These are phyloP conservation scores for Platerodrilus igneus DNA, from an alignment of 2,888 invertebrate species.

Conservation along the genomic window DNA sequence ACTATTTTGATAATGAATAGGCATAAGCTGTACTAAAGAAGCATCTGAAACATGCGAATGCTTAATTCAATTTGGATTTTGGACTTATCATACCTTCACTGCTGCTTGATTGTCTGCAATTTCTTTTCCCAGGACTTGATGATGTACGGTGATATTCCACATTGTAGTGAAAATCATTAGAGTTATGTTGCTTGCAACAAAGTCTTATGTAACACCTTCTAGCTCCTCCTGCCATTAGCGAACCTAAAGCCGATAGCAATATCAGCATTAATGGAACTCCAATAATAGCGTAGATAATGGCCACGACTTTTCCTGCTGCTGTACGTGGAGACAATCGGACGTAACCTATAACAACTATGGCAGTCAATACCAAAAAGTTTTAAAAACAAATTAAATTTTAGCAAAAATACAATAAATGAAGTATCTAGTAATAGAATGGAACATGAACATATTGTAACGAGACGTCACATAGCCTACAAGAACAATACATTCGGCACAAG, in stretches of 20 bases:
- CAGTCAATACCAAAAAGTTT: no score
- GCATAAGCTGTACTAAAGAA: conserved; percentile 39
- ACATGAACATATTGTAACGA: no score
- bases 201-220: conserved; percentile 60
- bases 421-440: no score
- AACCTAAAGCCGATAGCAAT: conserved; percentile 79
- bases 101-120: conserved; percentile 43
- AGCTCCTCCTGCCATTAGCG: conserved; percentile 72
- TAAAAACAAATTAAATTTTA: no score
- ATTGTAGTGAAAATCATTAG: conserved; percentile 29
- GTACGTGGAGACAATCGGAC: conserved; percentile 83
- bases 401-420: no score
- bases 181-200: conserved; percentile 41
- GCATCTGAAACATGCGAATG: conserved; percentile 31
- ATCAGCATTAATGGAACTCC: conserved; percentile 85
- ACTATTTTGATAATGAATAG: conserved; percentile 38
- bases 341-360: conserved; percentile 65
- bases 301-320: conserved; percentile 74
- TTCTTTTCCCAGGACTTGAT: conserved; percentile 50
- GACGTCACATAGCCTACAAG: no score
- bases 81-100: conserved; percentile 30
- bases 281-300: conserved; percentile 81
- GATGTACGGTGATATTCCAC: conserved; percentile 55
- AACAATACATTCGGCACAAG: no score
- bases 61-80: neutral